Percentiles rank a stretch among this genome's conserved stretches.
Conservation (phyloP, 2,888 invertebrate species). For the Leucania comma region DNA sequence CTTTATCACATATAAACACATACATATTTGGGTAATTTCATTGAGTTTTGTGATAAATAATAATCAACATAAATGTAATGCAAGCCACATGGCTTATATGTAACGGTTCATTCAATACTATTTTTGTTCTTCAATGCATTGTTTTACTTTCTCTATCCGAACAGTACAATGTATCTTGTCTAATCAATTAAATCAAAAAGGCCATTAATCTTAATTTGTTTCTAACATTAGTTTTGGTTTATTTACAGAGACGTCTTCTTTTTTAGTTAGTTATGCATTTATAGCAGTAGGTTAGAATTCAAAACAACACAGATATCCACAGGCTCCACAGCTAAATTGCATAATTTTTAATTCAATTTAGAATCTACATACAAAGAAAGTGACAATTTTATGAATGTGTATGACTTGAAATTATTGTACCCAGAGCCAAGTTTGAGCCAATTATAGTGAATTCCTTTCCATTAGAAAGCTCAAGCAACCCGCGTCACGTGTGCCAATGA, state of each 20-base stretch:
- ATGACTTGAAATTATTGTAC: background rate
- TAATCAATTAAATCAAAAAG: constrained; percentile 9
- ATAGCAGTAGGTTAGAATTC: too few species aligned
- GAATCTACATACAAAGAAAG: background rate
- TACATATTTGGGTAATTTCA: too few species aligned
- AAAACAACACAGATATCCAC: background rate
- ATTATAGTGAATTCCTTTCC: background rate
- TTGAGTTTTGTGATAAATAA: too few species aligned
- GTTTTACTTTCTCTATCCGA: background rate
- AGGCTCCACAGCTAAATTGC: background rate
- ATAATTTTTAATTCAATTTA: background rate
- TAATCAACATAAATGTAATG: too few species aligned
- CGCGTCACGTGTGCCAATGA: background rate
- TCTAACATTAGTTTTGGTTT: background rate
- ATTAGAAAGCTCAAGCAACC: background rate
- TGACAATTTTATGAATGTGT: background rate
- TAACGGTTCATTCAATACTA: too few species aligned
- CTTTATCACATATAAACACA: too few species aligned
- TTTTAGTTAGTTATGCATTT: too few species aligned
- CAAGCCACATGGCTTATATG: too few species aligned
- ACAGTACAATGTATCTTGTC: constrained; percentile 9
- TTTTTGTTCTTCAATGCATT: background rate
- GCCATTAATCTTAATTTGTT: background rate
- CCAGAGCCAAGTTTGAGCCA: background rate
- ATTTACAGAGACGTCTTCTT: constrained; percentile 2